Conservation (phyloP, 2,113 vertebrate genomes). For the Nannospalax galili region DNA sequence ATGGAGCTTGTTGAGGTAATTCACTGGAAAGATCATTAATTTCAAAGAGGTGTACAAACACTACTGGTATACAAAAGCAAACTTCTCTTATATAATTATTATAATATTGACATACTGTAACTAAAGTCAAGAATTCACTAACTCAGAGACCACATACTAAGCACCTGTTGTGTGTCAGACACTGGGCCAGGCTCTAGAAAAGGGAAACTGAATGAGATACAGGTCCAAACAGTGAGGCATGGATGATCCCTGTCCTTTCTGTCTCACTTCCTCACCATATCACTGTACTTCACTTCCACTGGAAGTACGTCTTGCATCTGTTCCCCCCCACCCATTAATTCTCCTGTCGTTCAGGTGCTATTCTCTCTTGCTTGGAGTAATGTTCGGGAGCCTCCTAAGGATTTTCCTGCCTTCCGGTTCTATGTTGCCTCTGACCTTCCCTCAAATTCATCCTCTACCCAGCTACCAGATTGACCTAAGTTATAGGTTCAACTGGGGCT, state of each 20-base stretch:
- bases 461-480: no score
- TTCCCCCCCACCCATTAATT: neutral
- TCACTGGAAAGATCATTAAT: neutral
- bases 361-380: neutral
- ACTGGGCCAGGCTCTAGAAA: neutral
- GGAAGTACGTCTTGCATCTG: neutral
- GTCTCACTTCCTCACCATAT: neutral
- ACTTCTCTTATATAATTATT: neutral
- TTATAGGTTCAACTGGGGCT: neutral
- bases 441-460: neutral
- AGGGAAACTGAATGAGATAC: neutral
- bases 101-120: neutral
- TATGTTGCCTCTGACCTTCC: neutral
- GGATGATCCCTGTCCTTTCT: neutral
- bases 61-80: neutral
- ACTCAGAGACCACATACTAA: neutral
- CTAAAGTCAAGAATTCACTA: neutral
- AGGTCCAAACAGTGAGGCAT: neutral
- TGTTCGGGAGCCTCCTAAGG: neutral
- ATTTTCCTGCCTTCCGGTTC: neutral
- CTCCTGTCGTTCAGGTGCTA: neutral
- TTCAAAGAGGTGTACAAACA: neutral
- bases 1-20: neutral
- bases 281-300: neutral
- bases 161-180: neutral